These are phyloP conservation scores for Aphaenogaster rudis DNA, from an alignment of 1,140 invertebrate genomes.

Conservation along the genomic window DNA sequence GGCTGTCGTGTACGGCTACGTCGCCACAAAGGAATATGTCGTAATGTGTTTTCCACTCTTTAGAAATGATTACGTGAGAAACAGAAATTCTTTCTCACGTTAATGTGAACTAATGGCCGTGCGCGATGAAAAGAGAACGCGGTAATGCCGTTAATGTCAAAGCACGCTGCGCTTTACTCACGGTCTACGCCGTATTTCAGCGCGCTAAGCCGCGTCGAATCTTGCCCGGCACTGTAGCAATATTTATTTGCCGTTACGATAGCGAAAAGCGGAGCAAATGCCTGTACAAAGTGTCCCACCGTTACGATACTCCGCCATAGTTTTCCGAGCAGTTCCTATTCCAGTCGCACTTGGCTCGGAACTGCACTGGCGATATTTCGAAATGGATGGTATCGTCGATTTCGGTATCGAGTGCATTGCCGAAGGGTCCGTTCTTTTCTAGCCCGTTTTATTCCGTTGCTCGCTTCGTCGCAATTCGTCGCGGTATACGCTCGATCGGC, in stretches of 20 bases:
- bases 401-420: conserved; percentile 70
- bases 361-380: conserved; percentile 69
- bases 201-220: conserved; percentile 55
- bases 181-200: conserved; percentile 38
- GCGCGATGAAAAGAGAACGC: conserved; percentile 43
- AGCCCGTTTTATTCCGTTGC: conserved; percentile 62
- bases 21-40: neutral
- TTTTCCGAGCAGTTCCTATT: conserved; percentile 66
- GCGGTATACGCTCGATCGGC: conserved; percentile 45
- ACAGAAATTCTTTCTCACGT: conserved; percentile 39
- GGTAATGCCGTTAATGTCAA: conserved; percentile 58
- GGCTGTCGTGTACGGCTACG: neutral
- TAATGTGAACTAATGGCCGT: conserved; percentile 49
- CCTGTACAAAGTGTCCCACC: conserved; percentile 63
- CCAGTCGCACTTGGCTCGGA: conserved; percentile 51
- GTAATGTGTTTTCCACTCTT: conserved; percentile 2
- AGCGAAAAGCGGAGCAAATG: conserved; percentile 58
- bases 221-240: conserved; percentile 48
- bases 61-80: conserved; percentile 36
- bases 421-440: conserved; percentile 68
- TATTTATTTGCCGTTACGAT: conserved; percentile 58
- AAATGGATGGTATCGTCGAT: conserved; percentile 74
- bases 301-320: conserved; percentile 63
- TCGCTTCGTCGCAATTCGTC: conserved; percentile 61
- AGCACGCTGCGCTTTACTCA: conserved; percentile 48